Evolutionary conservation across 2,888 invertebrate genomes (phyloP), one percentile per base, ranked within the genome.

Genomic region (Sphaeridia pumilis): DNA sequence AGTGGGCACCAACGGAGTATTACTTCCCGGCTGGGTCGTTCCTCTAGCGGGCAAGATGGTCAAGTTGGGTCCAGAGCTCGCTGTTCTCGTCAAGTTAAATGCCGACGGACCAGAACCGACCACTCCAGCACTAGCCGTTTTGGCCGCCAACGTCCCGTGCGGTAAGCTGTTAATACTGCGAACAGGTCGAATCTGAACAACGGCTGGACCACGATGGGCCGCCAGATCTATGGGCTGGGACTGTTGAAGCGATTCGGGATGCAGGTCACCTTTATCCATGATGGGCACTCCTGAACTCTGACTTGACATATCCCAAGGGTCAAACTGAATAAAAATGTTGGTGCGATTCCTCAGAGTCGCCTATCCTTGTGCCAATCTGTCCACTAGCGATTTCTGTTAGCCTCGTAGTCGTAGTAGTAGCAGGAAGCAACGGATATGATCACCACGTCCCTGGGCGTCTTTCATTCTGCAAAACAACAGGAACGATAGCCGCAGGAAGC

Each of bases 1-100:
- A 47, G 67, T 72, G 12, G 71, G 70, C 35, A 72, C 69, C 46
- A 71, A 69, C 41, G 69, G 68, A 2, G 66, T 49, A 67, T 68
- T 43, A 62, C 57, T 21, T 66, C 45, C 57, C 67, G 67, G 71
- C 76, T 75, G 70, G 75, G 75, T 71, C 21, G 44, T 22, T 42
- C 50, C 45, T 45, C 58, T 52, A 27, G 57, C 55, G n/a, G 64
- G 64, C 34, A 64, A 48, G 31, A 64, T 53, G 26, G 62, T 63
- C 38, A 64, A 41, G 51, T 61, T 63, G 28, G 59, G 57, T 34
- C 56, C 45, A 5, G 38, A 38, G 20, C 17, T 17, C 5, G 38
- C 38, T 26, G 49, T 47, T 21, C 64, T 55, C 53, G 60, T 64
- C 22, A 64, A 57, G 50, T 58, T 58, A 31, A 62, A 59, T n/a